Evolutionary conservation across 35 echinoderm and acorn worm genomes (phyloP), one percentile per base, ranked within the genome.

Genomic region (Stichopus chloronotus): DNA sequence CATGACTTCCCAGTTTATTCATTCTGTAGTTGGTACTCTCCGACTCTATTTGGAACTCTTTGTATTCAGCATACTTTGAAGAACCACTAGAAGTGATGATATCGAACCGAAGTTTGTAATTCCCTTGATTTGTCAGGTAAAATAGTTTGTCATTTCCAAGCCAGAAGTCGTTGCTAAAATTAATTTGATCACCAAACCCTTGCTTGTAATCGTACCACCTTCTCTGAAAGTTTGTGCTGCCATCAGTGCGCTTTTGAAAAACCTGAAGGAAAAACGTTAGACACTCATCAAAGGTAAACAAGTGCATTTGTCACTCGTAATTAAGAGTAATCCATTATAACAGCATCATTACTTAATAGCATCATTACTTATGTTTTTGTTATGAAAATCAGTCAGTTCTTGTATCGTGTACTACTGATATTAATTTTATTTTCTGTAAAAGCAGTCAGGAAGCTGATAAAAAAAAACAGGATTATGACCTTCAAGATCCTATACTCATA

Each of bases 131-230:
- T 43, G 88, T 91, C 53, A 91, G 12, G 17, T 91, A 56, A 91
- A 76, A 69, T 9, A 91, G 17, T 22, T 78, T 91, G 6, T 91
- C 65, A 56, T 91, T 91, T 77, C 88, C 88, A 19, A 91, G 72
- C 88, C 88, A 91, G 88, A 91, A 91, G 7, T 87, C 84, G 5
- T 54, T 25, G 14, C 55, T 52, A n/a, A n/a, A n/a, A 2, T 72
- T 72, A 19, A 6, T n/a, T 7, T 5, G 7, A 30, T 91, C 52
- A 17, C 88, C 88, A 72, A 91, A 91, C 5, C 88, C 88, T 17
- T 78, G 11, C 23, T 57, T 13, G 43, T 91, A 91, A 8, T 9
- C n/a, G 4, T 12, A 22, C 88, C 88, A 91, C 3, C 10, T 54
- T 7, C 56, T 4, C 9, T 60, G 53, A 17, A 91, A 91, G 19